phyloP scores from a whole-genome alignment of 2,113 vertebrate species.

The Rhizomys pruinosus region DNA sequence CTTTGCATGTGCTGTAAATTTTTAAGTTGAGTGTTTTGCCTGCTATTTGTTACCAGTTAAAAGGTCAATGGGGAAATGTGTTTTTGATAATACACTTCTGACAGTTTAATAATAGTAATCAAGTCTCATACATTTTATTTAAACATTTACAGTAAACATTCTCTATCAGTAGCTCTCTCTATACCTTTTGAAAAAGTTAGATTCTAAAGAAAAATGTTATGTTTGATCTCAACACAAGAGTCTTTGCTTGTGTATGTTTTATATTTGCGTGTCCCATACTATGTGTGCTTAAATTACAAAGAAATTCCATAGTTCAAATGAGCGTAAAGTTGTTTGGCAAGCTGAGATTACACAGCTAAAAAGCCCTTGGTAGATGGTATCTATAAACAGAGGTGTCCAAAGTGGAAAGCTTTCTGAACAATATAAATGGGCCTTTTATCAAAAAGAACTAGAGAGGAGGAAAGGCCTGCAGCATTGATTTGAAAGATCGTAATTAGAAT shows the following conservation, averaged over 20 bases:
- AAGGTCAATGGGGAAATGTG: slow-evolving; percentile 25
- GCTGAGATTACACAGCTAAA: slow-evolving; percentile 63
- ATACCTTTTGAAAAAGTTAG: slow-evolving; percentile 32
- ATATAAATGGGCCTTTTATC: slow-evolving; percentile 61
- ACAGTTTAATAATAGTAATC: slow-evolving; percentile 41
- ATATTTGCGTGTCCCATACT: slow-evolving; percentile 56
- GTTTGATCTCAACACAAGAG: slow-evolving; percentile 48
- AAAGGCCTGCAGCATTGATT: slow-evolving; percentile 81
- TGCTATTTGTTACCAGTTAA: slow-evolving; percentile 48
- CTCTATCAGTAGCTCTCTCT: slow-evolving; percentile 40
- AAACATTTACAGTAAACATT: slow-evolving; percentile 45
- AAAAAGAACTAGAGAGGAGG: slow-evolving; percentile 72
- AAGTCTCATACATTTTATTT: slow-evolving; percentile 51
- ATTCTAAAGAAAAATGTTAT: slow-evolving; percentile 14
- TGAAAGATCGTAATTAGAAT: slow-evolving; percentile 86
- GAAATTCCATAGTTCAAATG: slow-evolving; percentile 66
- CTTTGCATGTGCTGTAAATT: not conserved
- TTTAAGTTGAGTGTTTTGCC: slow-evolving; percentile 4
- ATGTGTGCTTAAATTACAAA: slow-evolving; percentile 69
- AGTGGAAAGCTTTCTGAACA: slow-evolving; percentile 71
- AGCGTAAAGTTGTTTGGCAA: slow-evolving; percentile 68
- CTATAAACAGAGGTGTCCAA: slow-evolving; percentile 68
- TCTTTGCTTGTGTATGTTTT: slow-evolving; percentile 61
- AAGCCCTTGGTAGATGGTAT: not conserved
- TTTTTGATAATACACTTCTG: slow-evolving; percentile 26